Evolutionary conservation across 2,888 invertebrate species (phyloP).

Genomic region (Cancer borealis): DNA sequence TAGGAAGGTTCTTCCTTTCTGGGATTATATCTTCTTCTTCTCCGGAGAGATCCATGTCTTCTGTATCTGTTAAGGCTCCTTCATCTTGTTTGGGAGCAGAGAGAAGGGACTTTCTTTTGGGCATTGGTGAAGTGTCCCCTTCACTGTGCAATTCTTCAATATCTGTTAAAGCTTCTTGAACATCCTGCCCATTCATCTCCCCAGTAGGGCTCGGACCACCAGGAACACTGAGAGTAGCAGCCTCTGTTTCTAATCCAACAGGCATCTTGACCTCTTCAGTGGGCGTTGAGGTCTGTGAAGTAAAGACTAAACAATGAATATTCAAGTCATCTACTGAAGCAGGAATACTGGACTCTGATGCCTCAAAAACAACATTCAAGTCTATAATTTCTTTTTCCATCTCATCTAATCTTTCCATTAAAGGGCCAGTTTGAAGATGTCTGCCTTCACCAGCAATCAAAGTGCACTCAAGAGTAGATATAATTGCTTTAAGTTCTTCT

Average conservation of each 20-base stretch:
- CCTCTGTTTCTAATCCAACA: slow-evolving; percentile 59
- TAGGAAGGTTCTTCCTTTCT: slow-evolving; percentile 58
- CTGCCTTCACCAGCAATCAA: slow-evolving; percentile 57
- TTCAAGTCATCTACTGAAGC: slow-evolving; percentile 42
- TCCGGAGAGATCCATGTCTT: slow-evolving; percentile 71
- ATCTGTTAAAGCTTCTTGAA: slow-evolving; percentile 70
- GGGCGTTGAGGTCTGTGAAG: slow-evolving; percentile 61
- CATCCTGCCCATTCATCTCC: slow-evolving; percentile 68
- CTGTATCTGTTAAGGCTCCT: slow-evolving; percentile 69
- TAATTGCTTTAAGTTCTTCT: slow-evolving; percentile 64
- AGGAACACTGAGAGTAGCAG: slow-evolving; percentile 52
- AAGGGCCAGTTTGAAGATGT: slow-evolving; percentile 52
- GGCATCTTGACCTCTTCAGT: slow-evolving; percentile 63
- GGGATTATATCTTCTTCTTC: slow-evolving; percentile 68
- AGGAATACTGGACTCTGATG: slow-evolving; percentile 67
- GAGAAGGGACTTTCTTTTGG: slow-evolving; percentile 56
- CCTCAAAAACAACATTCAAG: slow-evolving; percentile 36
- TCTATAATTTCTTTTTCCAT: slow-evolving; percentile 64
- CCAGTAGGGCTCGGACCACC: slow-evolving; percentile 52
- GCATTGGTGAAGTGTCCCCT: slow-evolving; percentile 61
- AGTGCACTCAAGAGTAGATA: slow-evolving; percentile 54
- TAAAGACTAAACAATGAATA: slow-evolving; percentile 61
- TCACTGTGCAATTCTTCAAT: slow-evolving; percentile 73
- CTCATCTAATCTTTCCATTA: slow-evolving; percentile 62
- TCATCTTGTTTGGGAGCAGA: slow-evolving; percentile 51